A percentile compares a stretch with the other conserved stretches of the same genome.
Conservation (phyloP, 2,888 invertebrate genomes). For the Eulithis prunata region DNA sequence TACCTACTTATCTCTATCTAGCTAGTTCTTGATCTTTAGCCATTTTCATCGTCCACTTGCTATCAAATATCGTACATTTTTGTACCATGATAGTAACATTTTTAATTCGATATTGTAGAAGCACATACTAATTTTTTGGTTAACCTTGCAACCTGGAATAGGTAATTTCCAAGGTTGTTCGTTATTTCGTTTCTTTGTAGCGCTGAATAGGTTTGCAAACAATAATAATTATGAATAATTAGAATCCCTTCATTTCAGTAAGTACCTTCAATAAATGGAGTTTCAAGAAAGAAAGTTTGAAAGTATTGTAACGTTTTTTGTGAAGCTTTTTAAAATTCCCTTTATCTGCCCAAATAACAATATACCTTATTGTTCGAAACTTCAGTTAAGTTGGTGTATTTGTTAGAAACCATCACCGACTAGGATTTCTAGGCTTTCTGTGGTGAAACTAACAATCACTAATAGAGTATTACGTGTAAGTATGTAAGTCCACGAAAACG, state of each 20-base stretch:
- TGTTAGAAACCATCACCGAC: no score
- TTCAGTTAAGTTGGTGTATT: background rate
- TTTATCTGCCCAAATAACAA: background rate
- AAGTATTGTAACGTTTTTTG: background rate
- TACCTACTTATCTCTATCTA: background rate
- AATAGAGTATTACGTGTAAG: no score
- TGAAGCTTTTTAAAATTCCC: background rate
- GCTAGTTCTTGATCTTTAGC: background rate
- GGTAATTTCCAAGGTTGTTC: conserved; percentile 11
- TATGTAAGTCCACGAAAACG: no score
- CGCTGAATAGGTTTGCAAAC: conserved; percentile 10
- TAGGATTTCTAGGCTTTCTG: no score
- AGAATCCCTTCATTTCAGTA: conserved; percentile 18
- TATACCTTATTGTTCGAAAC: background rate
- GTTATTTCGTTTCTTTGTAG: conserved; percentile 14
- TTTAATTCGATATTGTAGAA: no score
- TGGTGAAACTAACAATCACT: no score
- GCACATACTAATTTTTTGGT: no score
- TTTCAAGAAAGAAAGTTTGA: conserved; percentile 4
- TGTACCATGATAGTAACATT: no score
- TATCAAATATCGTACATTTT: no score
- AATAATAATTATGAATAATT: conserved; percentile 18
- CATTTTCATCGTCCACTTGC: no score
- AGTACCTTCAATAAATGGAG: background rate
- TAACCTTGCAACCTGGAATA: background rate